Percentiles rank a stretch among this genome's conserved stretches.
These are phyloP conservation scores for Aelia acuminata DNA, from an alignment of 2,888 invertebrate genomes.

Conservation along the genomic window DNA sequence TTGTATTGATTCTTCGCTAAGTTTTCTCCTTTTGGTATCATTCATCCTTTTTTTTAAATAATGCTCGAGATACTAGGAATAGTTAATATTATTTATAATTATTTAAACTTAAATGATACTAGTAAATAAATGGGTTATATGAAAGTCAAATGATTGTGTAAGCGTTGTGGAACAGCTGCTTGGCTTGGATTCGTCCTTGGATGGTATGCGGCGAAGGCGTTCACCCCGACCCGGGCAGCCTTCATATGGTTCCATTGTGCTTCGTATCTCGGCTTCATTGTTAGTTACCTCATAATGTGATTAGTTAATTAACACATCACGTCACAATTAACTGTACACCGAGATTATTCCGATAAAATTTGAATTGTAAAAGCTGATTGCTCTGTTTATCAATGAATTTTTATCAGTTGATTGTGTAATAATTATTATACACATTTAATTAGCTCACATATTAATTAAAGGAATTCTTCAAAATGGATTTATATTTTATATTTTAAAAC, in stretches of 20 bases:
- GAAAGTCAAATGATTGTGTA: background rate
- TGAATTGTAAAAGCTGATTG: no score
- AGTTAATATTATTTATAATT: background rate
- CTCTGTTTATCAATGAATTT: no score
- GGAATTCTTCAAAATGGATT: no score
- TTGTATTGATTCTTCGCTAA: no score
- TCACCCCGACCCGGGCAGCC: background rate
- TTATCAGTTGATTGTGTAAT: no score
- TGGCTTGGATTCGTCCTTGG: background rate
- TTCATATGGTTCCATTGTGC: conserved; percentile 37
- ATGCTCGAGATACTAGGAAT: background rate
- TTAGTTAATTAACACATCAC: background rate
- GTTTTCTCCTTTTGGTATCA: no score
- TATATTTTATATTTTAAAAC: no score
- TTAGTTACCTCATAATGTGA: background rate
- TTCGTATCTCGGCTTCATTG: background rate
- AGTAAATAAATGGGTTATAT: background rate
- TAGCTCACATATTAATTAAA: no score
- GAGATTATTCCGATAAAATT: background rate
- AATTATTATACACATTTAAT: no score
- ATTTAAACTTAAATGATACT: background rate
- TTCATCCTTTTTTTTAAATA: no score
- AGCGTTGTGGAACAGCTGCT: background rate
- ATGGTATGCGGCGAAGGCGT: conserved; percentile 29
- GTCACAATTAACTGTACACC: background rate